Evolutionary conservation across 2,888 invertebrate genomes (phyloP), one percentile per base, ranked within the genome.

Genomic region (Allygus modestus): DNA sequence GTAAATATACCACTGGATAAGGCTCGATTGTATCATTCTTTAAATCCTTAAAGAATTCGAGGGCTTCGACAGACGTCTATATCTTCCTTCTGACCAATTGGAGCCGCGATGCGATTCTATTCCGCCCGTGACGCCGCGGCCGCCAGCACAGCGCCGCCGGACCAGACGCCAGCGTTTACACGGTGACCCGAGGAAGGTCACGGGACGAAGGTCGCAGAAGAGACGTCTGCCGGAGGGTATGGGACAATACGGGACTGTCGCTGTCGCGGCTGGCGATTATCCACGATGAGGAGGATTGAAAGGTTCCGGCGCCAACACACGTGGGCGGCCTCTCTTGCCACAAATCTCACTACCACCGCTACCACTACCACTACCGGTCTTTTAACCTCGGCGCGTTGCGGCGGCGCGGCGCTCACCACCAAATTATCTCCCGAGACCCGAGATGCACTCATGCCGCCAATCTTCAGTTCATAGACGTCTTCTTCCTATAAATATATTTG

Each of bases 401-500:
- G 28, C 65, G 65, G 65, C 65, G 58, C 5, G 65, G 31, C 28
- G 58, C 28, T 31, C 31, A 33, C 43, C 41, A 75, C 75, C 75
- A 75, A 75, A 75, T 75, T 75, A 75, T 75, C 54, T 23, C 71
- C 54, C 51, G 51, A 17, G 41, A 7, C 41, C 54, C 54, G 51
- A 20, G 58, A 79, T 79, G 79, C 79, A 79, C 79, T 79, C 79
- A 77, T 77, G 79, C 79, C 79, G 79, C 79, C 58, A 79, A 79
- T 79, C 79, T 79, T 51, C 37, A 51, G 79, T 79, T 58, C 79
- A 79, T 77, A 77, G 51, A 51, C 33, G 28, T 79, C 77, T 46
- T 26, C 58, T 79, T 58, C 79, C 79, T 79, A 79, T 79, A 79
- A 79, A 79, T 79, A 79, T 79, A 79, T 79, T 79, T 79, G 79